Percentiles rank a stretch among this genome's conserved stretches.
These are phyloP conservation scores for Rhinella marina DNA, from an alignment of 2,797 vertebrate genomes.

Conservation along the genomic window DNA sequence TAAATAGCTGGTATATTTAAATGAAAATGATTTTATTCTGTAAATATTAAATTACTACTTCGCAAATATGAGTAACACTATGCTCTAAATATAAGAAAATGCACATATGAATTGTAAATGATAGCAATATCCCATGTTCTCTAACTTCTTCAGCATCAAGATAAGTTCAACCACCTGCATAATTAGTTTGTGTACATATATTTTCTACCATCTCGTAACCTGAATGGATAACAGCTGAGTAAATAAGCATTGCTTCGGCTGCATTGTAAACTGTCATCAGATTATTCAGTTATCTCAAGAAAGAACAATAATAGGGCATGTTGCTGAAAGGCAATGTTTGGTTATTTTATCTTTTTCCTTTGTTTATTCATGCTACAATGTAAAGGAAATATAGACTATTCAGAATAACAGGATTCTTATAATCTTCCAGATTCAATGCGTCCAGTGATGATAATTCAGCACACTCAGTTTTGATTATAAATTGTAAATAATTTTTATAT, in stretches of 20 bases:
- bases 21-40: background rate
- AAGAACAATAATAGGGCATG: slow-evolving; percentile 12
- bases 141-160: background rate
- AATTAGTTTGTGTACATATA: slow-evolving; percentile 23
- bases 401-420: background rate
- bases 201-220: slow-evolving; percentile 20
- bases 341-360: background rate
- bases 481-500: no score
- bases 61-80: background rate
- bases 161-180: slow-evolving; percentile 36
- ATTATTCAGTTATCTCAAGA: slow-evolving; percentile 39
- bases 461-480: background rate
- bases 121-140: background rate
- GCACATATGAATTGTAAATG: background rate
- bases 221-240: slow-evolving; percentile 2
- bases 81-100: background rate
- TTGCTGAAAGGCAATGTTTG: background rate
- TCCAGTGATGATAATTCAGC: background rate
- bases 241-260: slow-evolving; percentile 32
- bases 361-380: background rate
- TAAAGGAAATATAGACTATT: background rate
- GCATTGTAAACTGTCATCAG: slow-evolving; percentile 30
- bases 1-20: background rate
- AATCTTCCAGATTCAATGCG: no score
- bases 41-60: background rate